phyloP scores from a whole-genome alignment of 2,888 invertebrate genomes.

The Choreutis nemorana region DNA sequence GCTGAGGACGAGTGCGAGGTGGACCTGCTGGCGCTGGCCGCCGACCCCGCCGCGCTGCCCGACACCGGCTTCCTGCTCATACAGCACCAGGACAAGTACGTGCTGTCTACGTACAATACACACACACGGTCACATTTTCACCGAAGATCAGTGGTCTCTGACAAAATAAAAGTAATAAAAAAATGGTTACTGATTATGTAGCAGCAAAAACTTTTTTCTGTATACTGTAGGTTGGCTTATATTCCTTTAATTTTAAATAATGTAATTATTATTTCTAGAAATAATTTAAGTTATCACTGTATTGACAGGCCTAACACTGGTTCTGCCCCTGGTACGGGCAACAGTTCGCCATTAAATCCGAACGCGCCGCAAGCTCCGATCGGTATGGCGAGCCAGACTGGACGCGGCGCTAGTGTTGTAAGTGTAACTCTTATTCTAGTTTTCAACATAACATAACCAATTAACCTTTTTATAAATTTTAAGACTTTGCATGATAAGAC shows the following conservation, averaged over 20 bases:
- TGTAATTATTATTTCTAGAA: too few relatives aligned
- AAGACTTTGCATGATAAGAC: too few relatives aligned
- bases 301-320: slow-evolving; percentile 39
- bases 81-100: slow-evolving; percentile 71
- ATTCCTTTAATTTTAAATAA: too few relatives aligned
- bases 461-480: too few relatives aligned
- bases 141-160: too few relatives aligned
- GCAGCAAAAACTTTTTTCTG: too few relatives aligned
- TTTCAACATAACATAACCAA: too few relatives aligned
- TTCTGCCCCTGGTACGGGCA: slow-evolving; percentile 52
- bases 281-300: too few relatives aligned
- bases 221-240: too few relatives aligned
- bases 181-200: too few relatives aligned
- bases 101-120: slow-evolving; percentile 13
- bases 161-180: too few relatives aligned
- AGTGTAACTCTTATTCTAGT: slow-evolving; percentile 50
- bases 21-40: slow-evolving; percentile 86
- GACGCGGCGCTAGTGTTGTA: slow-evolving; percentile 88
- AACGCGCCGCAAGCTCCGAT: slow-evolving; percentile 74
- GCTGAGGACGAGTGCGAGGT: slow-evolving; percentile 97
- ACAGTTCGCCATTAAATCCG: slow-evolving; percentile 63
- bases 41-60: slow-evolving; percentile 77
- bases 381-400: slow-evolving; percentile 80
- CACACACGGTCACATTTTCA: background rate
- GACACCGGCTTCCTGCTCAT: slow-evolving; percentile 91